Evolutionary conservation across 1,140 invertebrate species (phyloP), one percentile per base, ranked within the genome.

Genomic region (Lepidurus arcticus): DNA sequence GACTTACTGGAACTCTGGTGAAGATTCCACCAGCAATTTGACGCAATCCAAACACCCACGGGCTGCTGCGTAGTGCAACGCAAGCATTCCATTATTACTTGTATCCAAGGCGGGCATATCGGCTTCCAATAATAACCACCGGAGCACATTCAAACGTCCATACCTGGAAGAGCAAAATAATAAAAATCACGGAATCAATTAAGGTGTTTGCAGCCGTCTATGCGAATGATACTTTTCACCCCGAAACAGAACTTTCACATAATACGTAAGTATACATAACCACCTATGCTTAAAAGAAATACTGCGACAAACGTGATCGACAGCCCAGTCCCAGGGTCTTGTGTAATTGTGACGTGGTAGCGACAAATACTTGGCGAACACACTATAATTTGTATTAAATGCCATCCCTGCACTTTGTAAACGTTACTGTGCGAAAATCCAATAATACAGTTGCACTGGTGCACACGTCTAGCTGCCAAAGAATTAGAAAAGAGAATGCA

Each of bases 31-130:
- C 13, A 95, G 87, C 13, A 94, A 86, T 81, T 92, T 88, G 78
- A 94, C 92, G 83, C 92, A 93, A 83, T 94, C 92, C 74, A 94
- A 87, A 83, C 92, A 94, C 73, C 93, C 93, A 79, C 92, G 87
- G 74, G 92, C 92, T 26, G 92, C 92, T 1, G 93, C 93, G 85
- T 94, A 94, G 84, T 94, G 93, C 74, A 95, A 87, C 78, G 93
- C 92, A 78, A 94, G 86, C 53, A 92, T 91, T 7, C 86, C 85
- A 74, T 82, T 85, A 42, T 83, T 81, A 26, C 45, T 65, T 84
- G 87, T 83, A 81, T 88, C 87, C 79, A 88, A 81, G 26, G 87
- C 85, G 78, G 89, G 88, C 87, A 89, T 89, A 78, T 85, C 84
- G 24, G 84, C 84, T 78, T 90, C 88, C 84, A 88, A 87, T 65